phyloP scores from a whole-genome alignment of 2,113 vertebrate genomes.

The Thunnus maccoyii region DNA sequence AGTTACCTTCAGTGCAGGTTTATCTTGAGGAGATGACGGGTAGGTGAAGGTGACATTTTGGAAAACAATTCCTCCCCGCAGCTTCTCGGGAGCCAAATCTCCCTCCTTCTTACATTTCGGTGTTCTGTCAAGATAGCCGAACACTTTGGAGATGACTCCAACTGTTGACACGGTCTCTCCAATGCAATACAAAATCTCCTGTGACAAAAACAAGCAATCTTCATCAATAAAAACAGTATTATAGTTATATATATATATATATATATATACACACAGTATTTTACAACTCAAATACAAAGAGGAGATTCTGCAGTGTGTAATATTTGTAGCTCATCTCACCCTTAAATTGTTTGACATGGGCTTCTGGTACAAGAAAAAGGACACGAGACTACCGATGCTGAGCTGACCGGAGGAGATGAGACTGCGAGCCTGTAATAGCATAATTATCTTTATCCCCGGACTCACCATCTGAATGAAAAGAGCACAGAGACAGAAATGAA shows the following conservation, averaged over 20 bases:
- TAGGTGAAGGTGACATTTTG: conserved; percentile 85
- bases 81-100: conserved; percentile 64
- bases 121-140: conserved; percentile 85
- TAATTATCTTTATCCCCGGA: conserved; percentile 78
- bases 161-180: conserved; percentile 87
- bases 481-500: background rate
- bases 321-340: conserved; percentile 70
- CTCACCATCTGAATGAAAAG: conserved; percentile 76
- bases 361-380: conserved; percentile 91
- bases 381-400: conserved; percentile 84
- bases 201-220: background rate
- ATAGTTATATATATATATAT: too few relatives aligned
- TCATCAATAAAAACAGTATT: background rate
- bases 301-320: background rate
- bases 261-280: background rate
- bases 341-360: conserved; percentile 73
- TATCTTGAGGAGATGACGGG: conserved; percentile 55
- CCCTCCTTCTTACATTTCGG: conserved; percentile 76
- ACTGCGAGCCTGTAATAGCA: conserved; percentile 83
- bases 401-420: conserved; percentile 83
- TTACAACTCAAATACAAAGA: background rate
- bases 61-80: conserved; percentile 86
- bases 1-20: conserved; percentile 86
- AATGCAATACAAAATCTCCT: conserved; percentile 84
- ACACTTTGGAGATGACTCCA: conserved; percentile 88